Conservation (phyloP, 1,140 invertebrate species). For the Zaprionus davidi region DNA sequence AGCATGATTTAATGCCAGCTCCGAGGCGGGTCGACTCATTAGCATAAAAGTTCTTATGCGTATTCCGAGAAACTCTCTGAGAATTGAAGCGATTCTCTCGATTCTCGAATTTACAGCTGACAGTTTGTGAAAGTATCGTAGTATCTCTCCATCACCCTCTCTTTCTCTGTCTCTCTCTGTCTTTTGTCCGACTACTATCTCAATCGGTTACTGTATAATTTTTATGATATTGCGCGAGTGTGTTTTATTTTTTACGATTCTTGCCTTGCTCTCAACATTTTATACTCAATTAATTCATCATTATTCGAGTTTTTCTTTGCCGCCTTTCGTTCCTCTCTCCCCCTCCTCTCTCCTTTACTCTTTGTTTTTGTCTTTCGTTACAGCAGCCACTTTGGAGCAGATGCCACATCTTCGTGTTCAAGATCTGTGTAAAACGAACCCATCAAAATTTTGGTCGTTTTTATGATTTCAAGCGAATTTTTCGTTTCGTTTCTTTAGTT, state of each 20-base stretch:
- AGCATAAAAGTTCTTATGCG: slow-evolving; percentile 74
- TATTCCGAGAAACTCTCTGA: slow-evolving; percentile 57
- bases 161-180: neutral
- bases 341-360: neutral
- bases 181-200: slow-evolving; percentile 26
- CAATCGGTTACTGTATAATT: slow-evolving; percentile 74
- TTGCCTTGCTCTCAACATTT: slow-evolving; percentile 55
- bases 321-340: slow-evolving; percentile 8
- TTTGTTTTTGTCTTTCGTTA: slow-evolving; percentile 23
- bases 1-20: slow-evolving; percentile 68
- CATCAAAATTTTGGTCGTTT: slow-evolving; percentile 68
- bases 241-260: slow-evolving; percentile 47
- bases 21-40: slow-evolving; percentile 43
- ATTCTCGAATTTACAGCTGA: slow-evolving; percentile 27
- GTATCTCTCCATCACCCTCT: neutral
- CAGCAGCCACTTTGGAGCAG: slow-evolving; percentile 17
- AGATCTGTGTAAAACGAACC: slow-evolving; percentile 41
- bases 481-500: slow-evolving; percentile 19
- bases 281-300: slow-evolving; percentile 81
- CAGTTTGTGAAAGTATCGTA: slow-evolving; percentile 41
- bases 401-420: slow-evolving; percentile 22
- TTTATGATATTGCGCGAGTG: slow-evolving; percentile 73
- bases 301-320: slow-evolving; percentile 66
- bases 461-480: slow-evolving; percentile 82
- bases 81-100: slow-evolving; percentile 2